Evolutionary conservation across 2,888 invertebrate species (phyloP).

Genomic region (Heliconius aoede): DNA sequence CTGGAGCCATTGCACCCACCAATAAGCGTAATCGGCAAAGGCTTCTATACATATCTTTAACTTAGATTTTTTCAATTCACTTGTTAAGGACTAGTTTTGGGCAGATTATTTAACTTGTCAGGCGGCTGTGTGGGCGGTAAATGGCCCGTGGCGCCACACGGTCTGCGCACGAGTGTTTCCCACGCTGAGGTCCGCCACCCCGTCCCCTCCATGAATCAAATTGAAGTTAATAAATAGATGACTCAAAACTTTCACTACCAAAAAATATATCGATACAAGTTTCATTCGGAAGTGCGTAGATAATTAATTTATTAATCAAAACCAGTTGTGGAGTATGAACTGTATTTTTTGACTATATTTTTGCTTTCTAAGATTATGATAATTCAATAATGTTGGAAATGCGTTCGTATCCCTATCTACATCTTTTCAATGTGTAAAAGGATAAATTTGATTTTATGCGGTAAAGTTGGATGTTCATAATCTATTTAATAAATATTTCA

Average conservation of each 20-base stretch:
- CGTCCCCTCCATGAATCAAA: slow-evolving; percentile 59
- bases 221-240: slow-evolving; percentile 61
- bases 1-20: background rate
- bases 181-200: slow-evolving; percentile 59
- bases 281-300: slow-evolving; percentile 58
- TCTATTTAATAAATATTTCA: background rate
- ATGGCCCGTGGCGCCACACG: slow-evolving; percentile 69
- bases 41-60: background rate
- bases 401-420: too few species aligned
- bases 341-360: background rate
- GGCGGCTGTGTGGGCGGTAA: slow-evolving; percentile 39
- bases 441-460: background rate
- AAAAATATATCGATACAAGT: slow-evolving; percentile 51
- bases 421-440: too few species aligned
- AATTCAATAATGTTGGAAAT: too few species aligned
- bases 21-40: background rate
- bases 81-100: background rate
- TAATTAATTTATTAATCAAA: slow-evolving; percentile 55
- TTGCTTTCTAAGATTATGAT: background rate
- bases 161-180: slow-evolving; percentile 70
- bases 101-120: background rate
- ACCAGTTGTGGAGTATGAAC: slow-evolving; percentile 49
- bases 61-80: background rate
- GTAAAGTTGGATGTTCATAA: background rate
- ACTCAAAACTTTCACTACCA: slow-evolving; percentile 45